phyloP scores from a whole-genome alignment of 2,888 invertebrate species.

The Pyrrhosoma nymphula region DNA sequence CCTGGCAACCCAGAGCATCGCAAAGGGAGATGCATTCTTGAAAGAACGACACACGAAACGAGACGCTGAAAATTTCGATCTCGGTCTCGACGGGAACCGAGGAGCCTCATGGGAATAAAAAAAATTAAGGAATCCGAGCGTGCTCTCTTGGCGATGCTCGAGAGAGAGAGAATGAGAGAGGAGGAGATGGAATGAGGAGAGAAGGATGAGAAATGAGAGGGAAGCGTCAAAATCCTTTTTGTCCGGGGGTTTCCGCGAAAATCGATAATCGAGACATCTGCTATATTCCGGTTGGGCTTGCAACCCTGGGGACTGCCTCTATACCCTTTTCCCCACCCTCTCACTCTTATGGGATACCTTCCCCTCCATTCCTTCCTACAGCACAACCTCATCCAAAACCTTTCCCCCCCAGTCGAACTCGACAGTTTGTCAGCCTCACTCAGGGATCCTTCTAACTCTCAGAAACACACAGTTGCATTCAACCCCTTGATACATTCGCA shows the following conservation, averaged over 20 bases:
- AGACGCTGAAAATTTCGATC: no score
- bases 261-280: constrained; percentile 32
- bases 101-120: neutral
- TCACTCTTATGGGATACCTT: neutral
- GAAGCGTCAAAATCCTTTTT: neutral
- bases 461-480: no score
- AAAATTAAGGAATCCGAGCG: neutral
- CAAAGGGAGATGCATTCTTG: no score
- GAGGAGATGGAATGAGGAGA: neutral
- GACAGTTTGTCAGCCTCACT: no score
- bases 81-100: no score
- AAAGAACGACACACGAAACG: no score
- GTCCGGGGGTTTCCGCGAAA: neutral
- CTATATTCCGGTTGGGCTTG: neutral
- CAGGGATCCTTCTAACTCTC: no score
- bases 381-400: no score
- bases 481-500: no score
- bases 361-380: neutral
- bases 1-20: no score
- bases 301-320: neutral
- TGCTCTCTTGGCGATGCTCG: no score
- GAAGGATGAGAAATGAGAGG: neutral
- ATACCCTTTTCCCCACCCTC: neutral
- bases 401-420: neutral
- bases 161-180: neutral